Evolutionary conservation across 1,140 invertebrate species (phyloP).

Genomic region (Palaemon carinicauda): DNA sequence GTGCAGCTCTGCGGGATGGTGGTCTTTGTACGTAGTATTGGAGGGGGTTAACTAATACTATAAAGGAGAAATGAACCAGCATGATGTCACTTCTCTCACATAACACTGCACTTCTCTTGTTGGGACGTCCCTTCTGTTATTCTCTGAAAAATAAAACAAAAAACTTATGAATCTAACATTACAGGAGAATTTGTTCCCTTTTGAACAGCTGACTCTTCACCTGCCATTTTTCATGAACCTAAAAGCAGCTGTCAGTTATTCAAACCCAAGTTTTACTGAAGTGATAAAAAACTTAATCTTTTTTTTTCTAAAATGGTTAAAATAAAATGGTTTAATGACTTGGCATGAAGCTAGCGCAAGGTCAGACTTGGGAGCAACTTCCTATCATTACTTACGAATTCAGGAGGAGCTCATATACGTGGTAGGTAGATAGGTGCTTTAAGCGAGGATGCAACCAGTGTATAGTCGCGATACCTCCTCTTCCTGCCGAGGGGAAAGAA

Average conservation of each 20-base stretch:
- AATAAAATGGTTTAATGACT: background rate
- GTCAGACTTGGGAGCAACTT: conserved; percentile 2
- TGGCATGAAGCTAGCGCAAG: conserved; percentile 9
- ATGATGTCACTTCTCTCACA: conserved; percentile 5
- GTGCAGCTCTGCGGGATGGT: conserved; percentile 19
- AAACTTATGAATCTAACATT: background rate
- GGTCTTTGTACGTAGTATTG: conserved; percentile 17
- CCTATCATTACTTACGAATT: conserved; percentile 7
- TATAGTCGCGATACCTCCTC: conserved; percentile 41
- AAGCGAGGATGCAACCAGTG: conserved; percentile 42
- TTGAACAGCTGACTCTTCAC: too few species aligned
- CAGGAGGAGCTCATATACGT: conserved; percentile 3
- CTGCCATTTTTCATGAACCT: background rate
- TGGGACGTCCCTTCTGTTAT: conserved; percentile 10
- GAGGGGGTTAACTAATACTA: background rate
- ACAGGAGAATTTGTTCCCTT: too few species aligned
- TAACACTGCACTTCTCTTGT: conserved; percentile 15
- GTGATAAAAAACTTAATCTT: background rate
- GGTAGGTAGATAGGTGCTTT: conserved; percentile 28
- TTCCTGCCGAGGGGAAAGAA: conserved; percentile 26
- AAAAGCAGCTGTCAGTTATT: conserved; percentile 27
- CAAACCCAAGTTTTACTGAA: background rate
- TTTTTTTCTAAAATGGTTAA: background rate
- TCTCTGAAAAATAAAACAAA: conserved; percentile 1
- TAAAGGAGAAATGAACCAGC: background rate